Evolutionary conservation across 2,113 vertebrate genomes (phyloP).

Genomic region (Grus americana): DNA sequence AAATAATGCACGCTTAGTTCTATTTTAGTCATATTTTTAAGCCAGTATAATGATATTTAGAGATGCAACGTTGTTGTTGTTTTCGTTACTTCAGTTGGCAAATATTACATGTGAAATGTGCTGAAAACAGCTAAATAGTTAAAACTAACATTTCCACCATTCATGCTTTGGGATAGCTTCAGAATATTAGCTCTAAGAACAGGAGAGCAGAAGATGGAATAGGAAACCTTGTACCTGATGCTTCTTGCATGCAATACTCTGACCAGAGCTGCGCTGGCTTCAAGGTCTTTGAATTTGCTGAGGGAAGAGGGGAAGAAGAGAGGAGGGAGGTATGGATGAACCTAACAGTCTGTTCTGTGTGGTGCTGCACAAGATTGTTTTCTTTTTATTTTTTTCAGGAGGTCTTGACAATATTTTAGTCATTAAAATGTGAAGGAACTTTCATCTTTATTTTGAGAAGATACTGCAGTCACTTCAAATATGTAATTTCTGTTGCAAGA

Average conservation of each 20-base stretch:
- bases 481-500: not conserved
- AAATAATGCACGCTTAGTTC: not conserved
- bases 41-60: not conserved
- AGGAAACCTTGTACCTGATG: not conserved
- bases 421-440: not conserved
- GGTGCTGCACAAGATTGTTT: not conserved
- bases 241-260: not conserved
- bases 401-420: not conserved
- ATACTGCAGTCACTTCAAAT: not conserved
- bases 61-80: not conserved
- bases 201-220: not conserved
- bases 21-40: not conserved
- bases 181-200: not conserved
- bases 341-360: not conserved
- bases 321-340: not conserved
- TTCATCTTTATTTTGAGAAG: slow-evolving; percentile 1
- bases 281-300: not conserved
- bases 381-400: not conserved
- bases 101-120: not conserved
- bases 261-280: not conserved
- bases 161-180: not conserved
- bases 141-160: not conserved
- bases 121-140: not conserved
- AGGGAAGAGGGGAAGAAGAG: not conserved
- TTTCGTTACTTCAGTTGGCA: not conserved